These are phyloP conservation scores for Rhabdomys dilectus DNA, from an alignment of 2,113 vertebrate genomes.

Conservation along the genomic window DNA sequence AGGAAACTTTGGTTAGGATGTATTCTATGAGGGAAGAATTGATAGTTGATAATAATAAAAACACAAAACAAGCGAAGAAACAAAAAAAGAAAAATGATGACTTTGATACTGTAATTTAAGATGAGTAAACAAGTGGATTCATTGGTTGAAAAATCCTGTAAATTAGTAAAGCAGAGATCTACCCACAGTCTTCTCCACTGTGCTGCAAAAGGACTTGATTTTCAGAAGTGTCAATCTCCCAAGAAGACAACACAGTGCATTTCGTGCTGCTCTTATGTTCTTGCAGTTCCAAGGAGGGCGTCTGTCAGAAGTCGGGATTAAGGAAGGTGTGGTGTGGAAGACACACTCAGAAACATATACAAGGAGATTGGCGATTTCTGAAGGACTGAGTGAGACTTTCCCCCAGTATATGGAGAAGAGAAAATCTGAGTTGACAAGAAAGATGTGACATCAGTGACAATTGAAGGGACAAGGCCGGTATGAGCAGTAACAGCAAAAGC, in stretches of 20 bases:
- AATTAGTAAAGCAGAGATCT: neutral
- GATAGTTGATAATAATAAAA: neutral
- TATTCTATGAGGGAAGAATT: neutral
- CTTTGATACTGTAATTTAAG: neutral
- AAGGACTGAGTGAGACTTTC: neutral
- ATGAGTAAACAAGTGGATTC: neutral
- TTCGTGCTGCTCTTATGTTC: neutral
- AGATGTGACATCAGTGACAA: too few species aligned
- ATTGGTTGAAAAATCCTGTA: neutral
- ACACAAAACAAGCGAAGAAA: neutral
- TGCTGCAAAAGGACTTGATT: neutral
- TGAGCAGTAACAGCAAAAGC: neutral
- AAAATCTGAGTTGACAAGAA: neutral
- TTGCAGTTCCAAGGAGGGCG: neutral
- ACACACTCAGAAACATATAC: neutral
- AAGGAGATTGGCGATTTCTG: rapidly evolving
- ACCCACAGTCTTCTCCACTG: neutral
- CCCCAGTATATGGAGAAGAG: neutral
- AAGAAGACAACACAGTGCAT: neutral
- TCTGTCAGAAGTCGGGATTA: neutral
- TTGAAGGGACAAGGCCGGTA: neutral
- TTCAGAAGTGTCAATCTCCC: neutral
- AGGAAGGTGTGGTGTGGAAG: neutral
- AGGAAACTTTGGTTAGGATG: neutral
- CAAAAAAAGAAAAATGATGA: neutral